phyloP scores from a whole-genome alignment of 2,797 vertebrate species.

The Hephaestus fuliginosus region DNA sequence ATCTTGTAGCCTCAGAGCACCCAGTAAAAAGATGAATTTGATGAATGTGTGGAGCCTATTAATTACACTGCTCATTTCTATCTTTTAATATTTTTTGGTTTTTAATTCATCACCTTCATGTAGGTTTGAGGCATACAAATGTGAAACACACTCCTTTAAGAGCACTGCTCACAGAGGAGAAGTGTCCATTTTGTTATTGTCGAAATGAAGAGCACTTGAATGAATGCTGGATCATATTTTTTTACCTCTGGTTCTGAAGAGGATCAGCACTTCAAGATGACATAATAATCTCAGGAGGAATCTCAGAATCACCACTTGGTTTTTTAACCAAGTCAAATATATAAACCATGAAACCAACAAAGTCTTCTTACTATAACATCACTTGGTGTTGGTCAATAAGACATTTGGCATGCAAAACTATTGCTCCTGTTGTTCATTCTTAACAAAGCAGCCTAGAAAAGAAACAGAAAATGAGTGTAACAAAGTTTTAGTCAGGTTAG shows the following conservation, averaged over 20 bases:
- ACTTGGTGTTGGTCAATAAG: not conserved
- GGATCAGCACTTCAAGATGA: conserved; percentile 5
- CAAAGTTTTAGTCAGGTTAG: not conserved
- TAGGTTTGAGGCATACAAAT: not conserved
- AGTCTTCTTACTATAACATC: not conserved
- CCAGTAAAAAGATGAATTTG: conserved; percentile 13
- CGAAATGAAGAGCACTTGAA: not conserved
- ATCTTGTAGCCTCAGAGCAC: conserved; percentile 14
- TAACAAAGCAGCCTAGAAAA: too few species aligned
- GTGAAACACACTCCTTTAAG: not conserved
- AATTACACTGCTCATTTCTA: conserved; percentile 31
- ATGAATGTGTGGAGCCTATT: conserved; percentile 3
- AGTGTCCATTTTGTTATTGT: not conserved
- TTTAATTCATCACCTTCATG: not conserved
- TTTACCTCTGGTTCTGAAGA: not conserved
- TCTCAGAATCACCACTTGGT: too few species aligned
- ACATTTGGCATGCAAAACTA: not conserved
- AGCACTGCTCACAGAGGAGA: not conserved
- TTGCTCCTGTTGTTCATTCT: not conserved
- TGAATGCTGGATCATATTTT: not conserved
- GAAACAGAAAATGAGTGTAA: not conserved
- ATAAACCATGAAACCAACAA: not conserved
- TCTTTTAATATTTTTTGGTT: not conserved
- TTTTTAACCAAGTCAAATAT: not conserved
- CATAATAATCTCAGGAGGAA: not conserved